These are phyloP conservation scores for Etheostoma perlongum DNA, from an alignment of 2,797 vertebrate genomes.

Conservation along the genomic window DNA sequence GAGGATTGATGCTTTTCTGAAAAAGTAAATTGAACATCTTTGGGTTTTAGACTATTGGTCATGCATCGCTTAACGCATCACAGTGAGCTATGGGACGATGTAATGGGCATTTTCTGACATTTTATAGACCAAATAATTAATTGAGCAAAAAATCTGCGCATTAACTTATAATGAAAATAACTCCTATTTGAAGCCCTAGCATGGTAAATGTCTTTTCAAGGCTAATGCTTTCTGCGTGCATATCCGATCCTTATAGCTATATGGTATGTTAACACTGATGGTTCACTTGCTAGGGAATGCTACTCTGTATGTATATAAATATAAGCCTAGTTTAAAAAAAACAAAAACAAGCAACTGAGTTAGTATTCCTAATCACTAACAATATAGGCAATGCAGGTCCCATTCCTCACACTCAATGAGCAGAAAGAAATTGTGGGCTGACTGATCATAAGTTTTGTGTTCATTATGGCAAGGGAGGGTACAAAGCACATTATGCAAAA, in stretches of 20 bases:
- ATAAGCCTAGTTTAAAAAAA: neutral
- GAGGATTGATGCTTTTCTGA: neutral
- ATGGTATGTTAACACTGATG: conserved; percentile 6
- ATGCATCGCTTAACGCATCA: too few species aligned
- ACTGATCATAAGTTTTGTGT: neutral
- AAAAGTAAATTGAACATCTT: neutral
- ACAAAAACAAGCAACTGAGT: conserved; percentile 15
- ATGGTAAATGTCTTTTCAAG: neutral
- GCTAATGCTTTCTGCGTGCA: conserved; percentile 7
- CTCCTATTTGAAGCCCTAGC: too few species aligned
- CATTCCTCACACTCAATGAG: conserved; percentile 34
- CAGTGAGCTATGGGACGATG: neutral
- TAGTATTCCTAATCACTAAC: neutral
- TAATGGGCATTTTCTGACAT: neutral
- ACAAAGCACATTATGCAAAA: conserved; percentile 32
- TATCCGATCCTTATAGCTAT: conserved; percentile 2
- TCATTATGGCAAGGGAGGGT: neutral
- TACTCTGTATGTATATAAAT: neutral
- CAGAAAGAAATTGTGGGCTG: conserved; percentile 44
- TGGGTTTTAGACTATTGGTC: neutral
- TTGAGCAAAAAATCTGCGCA: neutral
- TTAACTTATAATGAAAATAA: neutral
- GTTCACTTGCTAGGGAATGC: neutral
- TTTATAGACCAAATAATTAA: neutral
- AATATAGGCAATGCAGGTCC: conserved; percentile 10